Base-by-base conservation (phyloP, 1,140 invertebrate species). In the Brachionus koreanus region DNA sequence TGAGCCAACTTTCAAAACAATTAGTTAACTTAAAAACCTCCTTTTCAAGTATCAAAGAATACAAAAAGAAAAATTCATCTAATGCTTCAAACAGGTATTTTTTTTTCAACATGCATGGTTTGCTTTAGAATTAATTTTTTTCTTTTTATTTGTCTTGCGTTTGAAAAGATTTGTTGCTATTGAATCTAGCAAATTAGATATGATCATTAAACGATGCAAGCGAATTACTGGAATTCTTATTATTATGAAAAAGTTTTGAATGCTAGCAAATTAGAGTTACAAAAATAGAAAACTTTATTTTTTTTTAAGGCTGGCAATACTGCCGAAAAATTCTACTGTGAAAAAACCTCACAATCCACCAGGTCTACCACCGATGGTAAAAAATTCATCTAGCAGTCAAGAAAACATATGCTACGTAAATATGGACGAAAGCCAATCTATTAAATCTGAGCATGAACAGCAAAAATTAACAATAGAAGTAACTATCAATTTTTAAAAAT, bases 221-320 rank as follows among this genome's bases (percentile, higher is more conserved):
- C 97, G 98, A 87, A 89, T 98, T 12, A 98, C 96, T 7, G 95
- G 95, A 83, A 98, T 95, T 46, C 90, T 98, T 83, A 95, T 97
- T 57, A 98, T 95, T 65, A 89, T 98, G 23, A 98, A 98, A 92
- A 93, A 95, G 96, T 97, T 84, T 77, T 19, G 35, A 72, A n/a
- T 74, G 25, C 7, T 83, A 52, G n/a, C 25, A 19, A 13, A 39
- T 67, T 25, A 19, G 61, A 16, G 16, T 13, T 52, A 46, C 5
- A 23, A 25, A 37, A 39, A 77, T n/a, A 10, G 12, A 29, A 13
- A 37, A 52, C 19, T n/a, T 23, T 23, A 13, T 12, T 83, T 76
- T 72, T 57, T 43, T 43, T 33, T 16, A 33, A 74, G 52, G 37
- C 49, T 74, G n/a, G 72, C 49, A 12, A 72, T 72, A 16, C 35